phyloP scores from a whole-genome alignment of 1,140 invertebrate species.

The Cyphomyrmex costatus region DNA sequence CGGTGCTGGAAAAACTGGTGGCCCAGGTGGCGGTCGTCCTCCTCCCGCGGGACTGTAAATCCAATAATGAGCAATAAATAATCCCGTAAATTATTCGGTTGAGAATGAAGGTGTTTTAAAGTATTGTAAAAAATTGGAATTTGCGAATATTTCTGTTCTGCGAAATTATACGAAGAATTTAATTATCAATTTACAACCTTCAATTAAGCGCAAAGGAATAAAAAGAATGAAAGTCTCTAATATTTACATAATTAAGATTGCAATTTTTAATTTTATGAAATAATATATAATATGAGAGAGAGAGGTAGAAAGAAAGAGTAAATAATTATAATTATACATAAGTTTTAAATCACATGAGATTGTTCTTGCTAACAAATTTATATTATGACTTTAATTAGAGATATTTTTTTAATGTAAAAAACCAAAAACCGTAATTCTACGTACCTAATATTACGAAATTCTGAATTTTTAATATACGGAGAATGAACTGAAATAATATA shows the following conservation, averaged over 20 bases:
- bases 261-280: too few relatives aligned
- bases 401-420: too few relatives aligned
- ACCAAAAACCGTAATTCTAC: too few relatives aligned
- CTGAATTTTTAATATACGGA: too few relatives aligned
- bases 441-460: too few relatives aligned
- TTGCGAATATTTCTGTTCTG: neutral
- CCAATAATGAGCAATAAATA: slow-evolving; percentile 60
- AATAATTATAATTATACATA: too few relatives aligned
- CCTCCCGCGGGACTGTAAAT: slow-evolving; percentile 82
- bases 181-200: neutral
- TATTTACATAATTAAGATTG: neutral
- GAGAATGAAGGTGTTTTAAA: neutral
- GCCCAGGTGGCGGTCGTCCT: slow-evolving; percentile 84
- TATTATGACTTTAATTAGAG: too few relatives aligned
- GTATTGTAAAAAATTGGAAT: neutral
- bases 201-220: neutral
- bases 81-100: slow-evolving; percentile 22
- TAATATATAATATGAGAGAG: too few relatives aligned
- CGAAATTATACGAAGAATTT: neutral
- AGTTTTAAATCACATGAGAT: too few relatives aligned
- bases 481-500: too few relatives aligned
- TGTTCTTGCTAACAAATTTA: too few relatives aligned
- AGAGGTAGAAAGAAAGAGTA: too few relatives aligned
- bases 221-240: neutral
- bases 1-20: slow-evolving; percentile 85